These are phyloP conservation scores for Ditylenchus dipsaci DNA, from an alignment of 1,140 invertebrate species.

Conservation along the genomic window DNA sequence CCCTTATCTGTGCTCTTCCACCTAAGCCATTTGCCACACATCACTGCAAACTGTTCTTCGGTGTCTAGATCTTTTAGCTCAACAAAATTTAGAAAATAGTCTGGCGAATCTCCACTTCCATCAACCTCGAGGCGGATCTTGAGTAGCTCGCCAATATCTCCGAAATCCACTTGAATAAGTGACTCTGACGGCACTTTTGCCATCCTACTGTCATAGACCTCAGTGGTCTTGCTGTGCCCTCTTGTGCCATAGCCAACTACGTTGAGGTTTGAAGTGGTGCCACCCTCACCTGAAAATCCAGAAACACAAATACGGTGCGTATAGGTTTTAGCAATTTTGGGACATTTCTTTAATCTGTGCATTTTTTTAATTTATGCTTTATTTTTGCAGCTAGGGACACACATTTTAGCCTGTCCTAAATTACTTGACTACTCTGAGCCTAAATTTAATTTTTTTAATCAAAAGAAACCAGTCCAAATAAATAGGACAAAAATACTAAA, in stretches of 20 bases:
- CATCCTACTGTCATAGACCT: constrained; percentile 35
- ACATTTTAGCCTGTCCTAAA: no score
- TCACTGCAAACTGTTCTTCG: constrained; percentile 39
- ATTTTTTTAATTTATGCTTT: no score
- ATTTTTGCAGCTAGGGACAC: no score
- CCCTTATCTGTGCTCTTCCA: constrained; percentile 43
- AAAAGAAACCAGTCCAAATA: no score
- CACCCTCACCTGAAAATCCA: constrained; percentile 19
- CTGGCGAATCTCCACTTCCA: constrained; percentile 32
- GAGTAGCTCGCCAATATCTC: constrained; percentile 42
- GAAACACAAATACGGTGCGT: no score
- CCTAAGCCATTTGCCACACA: constrained; percentile 38
- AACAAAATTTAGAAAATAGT: constrained; percentile 26
- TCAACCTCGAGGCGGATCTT: constrained; percentile 41
- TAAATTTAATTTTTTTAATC: no score
- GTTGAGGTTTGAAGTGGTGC: constrained; percentile 41
- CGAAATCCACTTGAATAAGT: constrained; percentile 41
- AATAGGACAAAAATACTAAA: no score
- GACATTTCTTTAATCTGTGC: no score
- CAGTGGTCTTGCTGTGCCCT: constrained; percentile 15
- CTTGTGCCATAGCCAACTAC: constrained; percentile 40
- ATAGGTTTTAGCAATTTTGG: no score
- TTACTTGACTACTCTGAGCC: no score
- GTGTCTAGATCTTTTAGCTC: constrained; percentile 41
- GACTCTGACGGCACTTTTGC: constrained; percentile 36